Conservation (phyloP, 92 coral and sea anemone genomes). For the Heteractis magnifica region DNA sequence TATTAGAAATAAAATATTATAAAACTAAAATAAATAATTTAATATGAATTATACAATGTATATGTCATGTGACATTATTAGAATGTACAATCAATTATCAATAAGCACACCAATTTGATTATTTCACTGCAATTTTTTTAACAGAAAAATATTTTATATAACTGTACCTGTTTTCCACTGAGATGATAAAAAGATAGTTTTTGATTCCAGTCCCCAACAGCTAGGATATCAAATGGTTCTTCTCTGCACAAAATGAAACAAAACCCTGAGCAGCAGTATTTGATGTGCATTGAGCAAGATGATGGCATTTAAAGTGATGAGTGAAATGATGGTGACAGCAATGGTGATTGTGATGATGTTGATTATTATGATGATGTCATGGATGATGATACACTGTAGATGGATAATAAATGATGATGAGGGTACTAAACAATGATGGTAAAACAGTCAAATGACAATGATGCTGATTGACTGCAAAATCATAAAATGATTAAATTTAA, state of each 20-base stretch:
- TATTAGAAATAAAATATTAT: too few species aligned
- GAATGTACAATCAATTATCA: too few species aligned
- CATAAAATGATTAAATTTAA: too few species aligned
- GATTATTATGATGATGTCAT: background rate
- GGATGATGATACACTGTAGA: background rate
- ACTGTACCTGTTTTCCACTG: conserved; percentile 92
- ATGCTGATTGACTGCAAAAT: background rate
- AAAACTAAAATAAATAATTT: too few species aligned
- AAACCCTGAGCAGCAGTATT: background rate
- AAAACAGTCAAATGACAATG: background rate
- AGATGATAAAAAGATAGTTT: conserved; percentile 88
- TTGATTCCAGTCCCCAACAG: conserved; percentile 96
- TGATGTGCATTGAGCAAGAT: background rate
- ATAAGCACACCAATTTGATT: too few species aligned
- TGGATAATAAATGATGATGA: background rate
- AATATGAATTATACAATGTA: too few species aligned
- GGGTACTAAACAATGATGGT: background rate
- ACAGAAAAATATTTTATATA: too few species aligned
- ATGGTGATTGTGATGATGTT: background rate
- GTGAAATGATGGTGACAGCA: background rate
- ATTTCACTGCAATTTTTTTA: too few species aligned
- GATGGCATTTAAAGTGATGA: background rate
- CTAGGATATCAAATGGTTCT: conserved; percentile 91
- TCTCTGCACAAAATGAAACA: conserved; percentile 51
- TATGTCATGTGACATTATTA: too few species aligned